These are phyloP conservation scores for Streptopelia turtur DNA, from an alignment of 2,797 vertebrate species.

Conservation along the genomic window DNA sequence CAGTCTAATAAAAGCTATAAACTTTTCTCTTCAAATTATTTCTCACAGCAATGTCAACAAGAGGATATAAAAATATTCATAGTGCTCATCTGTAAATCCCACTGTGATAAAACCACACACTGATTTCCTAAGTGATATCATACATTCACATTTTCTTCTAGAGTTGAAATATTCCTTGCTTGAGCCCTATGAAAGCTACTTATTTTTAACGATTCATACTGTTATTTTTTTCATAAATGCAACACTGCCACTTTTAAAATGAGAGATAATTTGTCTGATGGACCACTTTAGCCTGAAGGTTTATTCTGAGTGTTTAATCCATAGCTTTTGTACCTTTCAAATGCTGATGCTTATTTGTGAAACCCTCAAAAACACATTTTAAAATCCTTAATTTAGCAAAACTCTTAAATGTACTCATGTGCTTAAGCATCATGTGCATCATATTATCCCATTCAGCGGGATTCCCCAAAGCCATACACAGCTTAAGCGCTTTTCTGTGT, in stretches of 20 bases:
- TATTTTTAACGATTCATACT: background rate
- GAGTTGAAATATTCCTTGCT: background rate
- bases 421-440: background rate
- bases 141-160: slow-evolving; percentile 6
- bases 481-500: background rate
- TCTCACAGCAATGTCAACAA: slow-evolving; percentile 5
- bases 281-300: background rate
- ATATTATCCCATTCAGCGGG: background rate
- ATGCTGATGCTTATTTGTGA: background rate
- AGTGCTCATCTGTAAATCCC: background rate
- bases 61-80: slow-evolving; percentile 17
- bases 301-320: background rate
- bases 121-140: slow-evolving; percentile 10
- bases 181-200: background rate
- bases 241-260: background rate
- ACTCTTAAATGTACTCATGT: background rate
- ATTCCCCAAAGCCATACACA: background rate
- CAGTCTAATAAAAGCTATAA: slow-evolving; percentile 24
- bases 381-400: background rate
- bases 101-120: background rate
- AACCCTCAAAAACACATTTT: background rate
- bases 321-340: background rate
- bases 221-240: background rate
- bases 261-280: background rate
- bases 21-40: background rate